These are phyloP conservation scores for Drosophila kambysellisi DNA, from an alignment of 2,888 invertebrate genomes.

Conservation along the genomic window DNA sequence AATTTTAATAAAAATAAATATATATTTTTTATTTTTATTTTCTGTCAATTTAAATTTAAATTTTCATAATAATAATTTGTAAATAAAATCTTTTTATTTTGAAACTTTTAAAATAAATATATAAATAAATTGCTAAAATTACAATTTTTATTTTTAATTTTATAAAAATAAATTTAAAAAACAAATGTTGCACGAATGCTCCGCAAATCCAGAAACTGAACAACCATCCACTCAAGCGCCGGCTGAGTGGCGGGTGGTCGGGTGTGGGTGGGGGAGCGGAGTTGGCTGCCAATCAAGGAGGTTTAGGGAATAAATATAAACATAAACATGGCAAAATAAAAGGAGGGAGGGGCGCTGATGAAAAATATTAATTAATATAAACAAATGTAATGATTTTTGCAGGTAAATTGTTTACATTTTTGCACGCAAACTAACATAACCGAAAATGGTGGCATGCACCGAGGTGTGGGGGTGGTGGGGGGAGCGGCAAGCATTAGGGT, in stretches of 20 bases:
- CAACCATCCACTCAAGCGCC: too few species aligned
- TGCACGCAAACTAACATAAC: conserved; percentile 57
- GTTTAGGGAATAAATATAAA: conserved; percentile 3
- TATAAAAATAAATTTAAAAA: too few species aligned
- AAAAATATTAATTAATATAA: conserved; percentile 72
- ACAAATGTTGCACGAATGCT: too few species aligned
- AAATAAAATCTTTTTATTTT: too few species aligned
- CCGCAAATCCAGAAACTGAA: neutral
- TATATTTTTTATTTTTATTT: neutral
- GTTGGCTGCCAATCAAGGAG: conserved; percentile 29
- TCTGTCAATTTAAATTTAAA: neutral
- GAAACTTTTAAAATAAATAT: neutral
- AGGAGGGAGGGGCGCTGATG: conserved; percentile 12
- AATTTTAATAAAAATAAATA: neutral
- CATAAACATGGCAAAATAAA: conserved; percentile 3
- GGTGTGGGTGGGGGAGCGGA: too few species aligned
- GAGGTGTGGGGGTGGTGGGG: neutral
- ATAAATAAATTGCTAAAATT: neutral
- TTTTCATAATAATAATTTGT: neutral
- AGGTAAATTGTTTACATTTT: conserved; percentile 57
- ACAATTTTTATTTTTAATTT: too few species aligned
- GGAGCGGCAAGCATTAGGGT: neutral
- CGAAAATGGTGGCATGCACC: neutral
- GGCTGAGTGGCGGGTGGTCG: neutral
- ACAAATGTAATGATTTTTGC: conserved; percentile 62